Base-by-base conservation (phyloP, 2,113 vertebrate genomes). In the Dicerorhinus sumatrensis region DNA sequence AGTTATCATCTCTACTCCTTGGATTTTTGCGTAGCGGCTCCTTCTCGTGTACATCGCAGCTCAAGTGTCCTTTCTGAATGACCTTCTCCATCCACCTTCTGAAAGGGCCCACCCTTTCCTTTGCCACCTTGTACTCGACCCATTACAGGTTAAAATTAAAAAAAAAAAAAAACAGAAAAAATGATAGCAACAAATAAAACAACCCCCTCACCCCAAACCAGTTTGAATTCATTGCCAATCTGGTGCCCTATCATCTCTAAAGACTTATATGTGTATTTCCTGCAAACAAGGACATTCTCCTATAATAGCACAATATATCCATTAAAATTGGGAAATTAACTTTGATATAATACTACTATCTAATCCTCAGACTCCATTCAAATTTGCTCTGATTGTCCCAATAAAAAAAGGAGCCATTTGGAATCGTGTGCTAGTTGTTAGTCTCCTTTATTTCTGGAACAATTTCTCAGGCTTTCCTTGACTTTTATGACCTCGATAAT, bases 141-240 rank as follows among this genome's bases (percentile, higher is more conserved):
- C 33, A 60, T 39, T 69, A 21, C 2, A 75, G 70, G 33, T 79
- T 31, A 27, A 39, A 95, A 20, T 65, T 27, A 54, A 48, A 9
- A 48, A 48, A 48, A 48, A 18, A 21, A 18, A 39, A 46, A 21
- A 33, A 25, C 5, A 70, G 20, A 31, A 39, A 23, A 82, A 63
- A 79, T 58, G 18, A 16, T 33, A 46, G 6, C 6, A 56, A 33
- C n/a, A 75, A 8, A 10, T 56, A 31, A 42, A 72, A 51, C 18
- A 62, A 60, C 4, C 13, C 2, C 27, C 48, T 6, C 0, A 0
- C 17, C 39, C 16, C 12, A 8, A 39, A n/a, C 23, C 13, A 3
- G 79, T 75, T 81, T 82, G 62, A 54, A 75, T 94, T 46, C 18
- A 10, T 89, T 62, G 42, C 56, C 54, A 39, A 0, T 3, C 31